Percentiles rank a stretch among this genome's conserved stretches.
These are phyloP conservation scores for Pelobates cultripes DNA, from an alignment of 2,797 vertebrate genomes.

Conservation along the genomic window DNA sequence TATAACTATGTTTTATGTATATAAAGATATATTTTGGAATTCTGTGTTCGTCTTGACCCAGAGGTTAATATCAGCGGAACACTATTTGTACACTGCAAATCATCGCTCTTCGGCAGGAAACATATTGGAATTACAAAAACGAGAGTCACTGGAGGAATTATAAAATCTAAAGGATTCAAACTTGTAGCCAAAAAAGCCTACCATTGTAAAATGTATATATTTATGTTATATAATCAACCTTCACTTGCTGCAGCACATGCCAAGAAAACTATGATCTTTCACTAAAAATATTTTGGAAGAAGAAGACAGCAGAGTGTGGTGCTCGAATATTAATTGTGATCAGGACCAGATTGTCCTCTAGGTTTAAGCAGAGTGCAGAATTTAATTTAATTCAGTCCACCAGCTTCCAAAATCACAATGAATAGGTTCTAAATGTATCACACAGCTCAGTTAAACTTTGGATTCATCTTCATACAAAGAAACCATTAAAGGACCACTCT, in stretches of 20 bases:
- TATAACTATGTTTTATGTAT: too few species aligned
- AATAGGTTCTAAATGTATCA: too few species aligned
- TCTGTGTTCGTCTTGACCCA: background rate
- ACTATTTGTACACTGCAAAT: background rate
- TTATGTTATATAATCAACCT: background rate
- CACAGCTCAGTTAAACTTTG: too few species aligned
- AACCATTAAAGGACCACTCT: too few species aligned
- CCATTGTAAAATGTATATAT: background rate
- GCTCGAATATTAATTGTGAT: background rate
- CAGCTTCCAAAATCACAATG: too few species aligned
- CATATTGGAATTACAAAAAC: background rate
- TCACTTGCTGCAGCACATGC: background rate
- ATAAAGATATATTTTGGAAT: too few species aligned
- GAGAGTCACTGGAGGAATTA: background rate
- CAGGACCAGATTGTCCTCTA: background rate
- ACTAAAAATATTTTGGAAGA: background rate
- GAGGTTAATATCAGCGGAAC: background rate
- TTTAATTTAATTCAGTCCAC: too few species aligned
- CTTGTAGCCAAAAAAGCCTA: background rate
- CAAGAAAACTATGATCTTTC: background rate
- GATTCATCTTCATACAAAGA: too few species aligned
- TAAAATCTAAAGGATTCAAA: background rate
- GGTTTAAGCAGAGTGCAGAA: too few species aligned
- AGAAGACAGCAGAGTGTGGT: background rate
- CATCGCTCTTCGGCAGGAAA: background rate